A percentile compares a stretch with the other conserved stretches of the same genome.
Conservation (phyloP, 2,797 vertebrate genomes). For the Arctocebus calabarensis region DNA sequence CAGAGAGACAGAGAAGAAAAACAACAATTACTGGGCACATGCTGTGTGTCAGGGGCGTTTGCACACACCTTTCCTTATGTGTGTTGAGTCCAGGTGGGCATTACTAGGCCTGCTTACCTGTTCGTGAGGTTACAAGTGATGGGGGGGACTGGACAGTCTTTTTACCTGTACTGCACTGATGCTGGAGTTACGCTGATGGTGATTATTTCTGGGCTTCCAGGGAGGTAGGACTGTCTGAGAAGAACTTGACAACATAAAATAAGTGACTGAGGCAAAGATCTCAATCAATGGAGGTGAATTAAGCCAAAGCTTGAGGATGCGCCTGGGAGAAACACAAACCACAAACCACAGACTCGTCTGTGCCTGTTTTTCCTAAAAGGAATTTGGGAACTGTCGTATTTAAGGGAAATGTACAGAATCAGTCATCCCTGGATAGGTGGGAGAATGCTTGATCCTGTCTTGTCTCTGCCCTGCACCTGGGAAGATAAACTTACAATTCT, state of each 20-base stretch:
- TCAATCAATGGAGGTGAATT: neutral
- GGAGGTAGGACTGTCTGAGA: neutral
- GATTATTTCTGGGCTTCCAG: neutral
- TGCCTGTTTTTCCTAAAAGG: no score
- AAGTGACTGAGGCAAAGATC: neutral
- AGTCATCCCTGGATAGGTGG: neutral
- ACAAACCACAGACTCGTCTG: neutral
- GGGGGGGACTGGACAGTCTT: no score
- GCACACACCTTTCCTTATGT: neutral
- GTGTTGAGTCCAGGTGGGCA: no score
- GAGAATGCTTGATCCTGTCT: neutral
- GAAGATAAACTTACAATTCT: neutral
- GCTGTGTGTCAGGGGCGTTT: neutral
- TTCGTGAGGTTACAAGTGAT: accelerated
- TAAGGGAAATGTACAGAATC: neutral
- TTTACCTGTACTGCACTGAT: accelerated
- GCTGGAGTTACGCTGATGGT: neutral
- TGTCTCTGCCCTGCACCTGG: neutral
- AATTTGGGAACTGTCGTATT: neutral
- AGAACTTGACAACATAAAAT: neutral
- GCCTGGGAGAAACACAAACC: neutral
- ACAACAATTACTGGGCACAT: neutral
- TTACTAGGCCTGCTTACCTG: neutral
- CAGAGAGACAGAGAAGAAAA: neutral
- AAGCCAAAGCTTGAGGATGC: neutral